Evolutionary conservation across 2,113 vertebrate genomes (phyloP).

Genomic region (Peromyscus polionotus): DNA sequence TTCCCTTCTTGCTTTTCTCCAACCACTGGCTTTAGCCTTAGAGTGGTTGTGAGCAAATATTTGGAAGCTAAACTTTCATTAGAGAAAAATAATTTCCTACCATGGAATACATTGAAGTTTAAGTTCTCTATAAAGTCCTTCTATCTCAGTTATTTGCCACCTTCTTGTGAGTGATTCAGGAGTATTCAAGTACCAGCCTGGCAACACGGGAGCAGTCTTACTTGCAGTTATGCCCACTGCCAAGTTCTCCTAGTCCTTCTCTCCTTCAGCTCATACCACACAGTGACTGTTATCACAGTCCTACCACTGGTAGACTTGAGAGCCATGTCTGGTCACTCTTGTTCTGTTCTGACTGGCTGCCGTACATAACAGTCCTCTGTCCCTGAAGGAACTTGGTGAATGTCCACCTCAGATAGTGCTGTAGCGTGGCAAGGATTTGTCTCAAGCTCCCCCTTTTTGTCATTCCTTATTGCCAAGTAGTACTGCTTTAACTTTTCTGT

Average conservation of each 20-base stretch:
- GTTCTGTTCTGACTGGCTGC: not conserved
- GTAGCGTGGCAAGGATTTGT: not conserved
- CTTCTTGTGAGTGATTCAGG: not conserved
- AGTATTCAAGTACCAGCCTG: not conserved
- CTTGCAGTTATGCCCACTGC: not conserved
- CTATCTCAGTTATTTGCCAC: not conserved
- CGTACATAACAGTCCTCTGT: not conserved
- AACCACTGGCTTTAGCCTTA: not conserved
- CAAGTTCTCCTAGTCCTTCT: not conserved
- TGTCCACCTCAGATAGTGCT: not conserved
- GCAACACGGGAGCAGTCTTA: not conserved
- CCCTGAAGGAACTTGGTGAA: not conserved
- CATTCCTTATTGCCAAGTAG: not conserved
- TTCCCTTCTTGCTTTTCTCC: not conserved
- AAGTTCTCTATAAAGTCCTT: not conserved
- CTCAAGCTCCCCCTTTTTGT: not conserved
- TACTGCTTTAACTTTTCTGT: not conserved
- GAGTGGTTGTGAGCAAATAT: not conserved
- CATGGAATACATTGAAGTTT: not conserved
- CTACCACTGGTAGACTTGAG: not conserved
- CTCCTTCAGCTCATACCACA: not conserved
- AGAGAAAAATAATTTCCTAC: conserved; percentile 24
- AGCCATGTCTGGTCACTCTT: no score
- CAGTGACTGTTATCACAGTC: not conserved
- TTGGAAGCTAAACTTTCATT: conserved; percentile 27